These are phyloP conservation scores for Myanophis thanlyinensis DNA, from an alignment of 2,113 vertebrate genomes.

Conservation along the genomic window DNA sequence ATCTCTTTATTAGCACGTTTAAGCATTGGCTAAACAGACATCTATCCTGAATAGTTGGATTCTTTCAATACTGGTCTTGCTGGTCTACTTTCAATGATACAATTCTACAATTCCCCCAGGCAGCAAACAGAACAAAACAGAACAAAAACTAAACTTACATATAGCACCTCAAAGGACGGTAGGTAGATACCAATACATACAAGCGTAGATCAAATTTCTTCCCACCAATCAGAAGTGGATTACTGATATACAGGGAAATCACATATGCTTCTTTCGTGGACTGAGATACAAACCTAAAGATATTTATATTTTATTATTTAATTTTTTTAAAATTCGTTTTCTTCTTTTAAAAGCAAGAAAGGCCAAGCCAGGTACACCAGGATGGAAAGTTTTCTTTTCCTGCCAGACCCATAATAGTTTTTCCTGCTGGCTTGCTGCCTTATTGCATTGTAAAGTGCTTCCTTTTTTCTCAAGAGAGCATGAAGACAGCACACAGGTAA, in stretches of 20 bases:
- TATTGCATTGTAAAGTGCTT: neutral
- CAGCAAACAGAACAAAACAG: neutral
- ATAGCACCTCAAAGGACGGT: constrained; percentile 93
- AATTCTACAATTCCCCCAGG: neutral
- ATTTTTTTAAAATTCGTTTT: neutral
- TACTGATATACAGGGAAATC: constrained; percentile 96
- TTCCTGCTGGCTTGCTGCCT: neutral
- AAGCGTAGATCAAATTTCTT: constrained; percentile 97
- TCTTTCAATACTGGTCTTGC: neutral
- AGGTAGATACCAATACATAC: constrained; percentile 92
- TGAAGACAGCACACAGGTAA: neutral
- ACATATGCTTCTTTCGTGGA: constrained; percentile 92
- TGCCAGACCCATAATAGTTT: neutral
- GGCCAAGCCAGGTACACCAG: neutral
- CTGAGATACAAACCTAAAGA: constrained; percentile 85
- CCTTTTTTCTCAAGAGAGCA: neutral
- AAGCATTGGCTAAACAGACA: neutral
- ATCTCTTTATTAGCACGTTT: neutral
- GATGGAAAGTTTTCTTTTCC: neutral
- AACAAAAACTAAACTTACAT: constrained; percentile 75
- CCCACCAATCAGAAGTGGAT: constrained; percentile 91
- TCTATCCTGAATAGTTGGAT: neutral
- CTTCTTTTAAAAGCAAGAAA: neutral
- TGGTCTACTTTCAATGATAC: neutral
- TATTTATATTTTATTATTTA: neutral